Percentiles rank a stretch among this genome's conserved stretches.
Evolutionary conservation across 2,888 invertebrate species (phyloP).

Genomic region (Aphodius sticticus): DNA sequence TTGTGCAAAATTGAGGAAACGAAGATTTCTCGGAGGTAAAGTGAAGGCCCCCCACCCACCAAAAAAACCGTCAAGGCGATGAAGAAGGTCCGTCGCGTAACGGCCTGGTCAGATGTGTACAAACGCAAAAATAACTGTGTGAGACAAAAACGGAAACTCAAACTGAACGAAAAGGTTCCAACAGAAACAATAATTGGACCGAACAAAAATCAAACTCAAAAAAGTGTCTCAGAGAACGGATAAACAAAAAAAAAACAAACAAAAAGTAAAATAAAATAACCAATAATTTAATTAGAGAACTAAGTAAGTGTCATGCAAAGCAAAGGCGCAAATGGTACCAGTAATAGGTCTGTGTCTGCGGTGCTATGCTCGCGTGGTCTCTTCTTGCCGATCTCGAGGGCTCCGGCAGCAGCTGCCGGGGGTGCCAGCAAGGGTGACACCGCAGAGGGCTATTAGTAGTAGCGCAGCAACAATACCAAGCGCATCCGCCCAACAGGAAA

Average conservation of each 20-base stretch:
- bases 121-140: background rate
- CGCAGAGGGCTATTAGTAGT: slow-evolving; percentile 64
- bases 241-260: slow-evolving; percentile 11
- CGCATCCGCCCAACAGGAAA: slow-evolving; percentile 60
- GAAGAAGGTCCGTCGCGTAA: background rate
- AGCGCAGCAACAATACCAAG: slow-evolving; percentile 62
- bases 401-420: slow-evolving; percentile 68
- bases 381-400: slow-evolving; percentile 94
- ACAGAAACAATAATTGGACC: background rate
- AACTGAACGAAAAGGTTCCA: background rate
- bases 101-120: background rate
- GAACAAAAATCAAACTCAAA: background rate
- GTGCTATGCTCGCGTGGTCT: slow-evolving; percentile 82
- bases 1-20: background rate
- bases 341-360: slow-evolving; percentile 89
- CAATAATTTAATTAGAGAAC: slow-evolving; percentile 31
- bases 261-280: slow-evolving; percentile 25
- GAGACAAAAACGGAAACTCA: background rate
- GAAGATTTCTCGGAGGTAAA: background rate
- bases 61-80: background rate
- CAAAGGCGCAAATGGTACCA: slow-evolving; percentile 80
- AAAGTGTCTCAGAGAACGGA: background rate
- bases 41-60: background rate
- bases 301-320: slow-evolving; percentile 67
- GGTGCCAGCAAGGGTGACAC: slow-evolving; percentile 70